These are phyloP conservation scores for Salvelinus namaycush DNA, from an alignment of 2,113 vertebrate species.

Conservation along the genomic window DNA sequence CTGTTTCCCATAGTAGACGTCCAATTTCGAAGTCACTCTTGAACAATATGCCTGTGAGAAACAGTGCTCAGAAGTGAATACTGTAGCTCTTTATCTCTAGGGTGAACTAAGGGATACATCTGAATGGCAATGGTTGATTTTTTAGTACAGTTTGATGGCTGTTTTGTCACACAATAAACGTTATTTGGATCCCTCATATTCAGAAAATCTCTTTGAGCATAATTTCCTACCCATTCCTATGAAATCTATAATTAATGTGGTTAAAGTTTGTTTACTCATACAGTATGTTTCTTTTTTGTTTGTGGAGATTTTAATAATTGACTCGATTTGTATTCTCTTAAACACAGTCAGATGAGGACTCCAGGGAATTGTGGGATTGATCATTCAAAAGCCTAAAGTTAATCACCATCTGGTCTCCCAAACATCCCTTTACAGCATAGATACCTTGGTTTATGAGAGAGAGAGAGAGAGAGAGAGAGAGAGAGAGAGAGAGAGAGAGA, in stretches of 20 bases:
- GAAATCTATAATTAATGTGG: constrained; percentile 12
- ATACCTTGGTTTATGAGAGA: neutral
- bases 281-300: constrained; percentile 29
- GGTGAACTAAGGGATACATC: neutral
- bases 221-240: neutral
- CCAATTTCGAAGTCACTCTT: too few species aligned
- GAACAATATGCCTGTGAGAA: too few species aligned
- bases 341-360: constrained; percentile 51
- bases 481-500: neutral
- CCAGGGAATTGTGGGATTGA: constrained; percentile 49
- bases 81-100: too few species aligned
- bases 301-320: constrained; percentile 44
- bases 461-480: neutral
- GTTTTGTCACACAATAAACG: neutral
- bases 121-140: neutral
- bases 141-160: too few species aligned
- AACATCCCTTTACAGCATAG: constrained; percentile 19
- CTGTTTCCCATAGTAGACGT: too few species aligned
- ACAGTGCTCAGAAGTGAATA: too few species aligned
- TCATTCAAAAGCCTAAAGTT: constrained; percentile 47
- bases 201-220: neutral
- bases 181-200: neutral
- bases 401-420: constrained; percentile 45
- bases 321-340: constrained; percentile 56
- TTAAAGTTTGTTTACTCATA: constrained; percentile 1